Evolutionary conservation across 2,797 vertebrate species (phyloP).

Genomic region (Intellagama lesueurii): DNA sequence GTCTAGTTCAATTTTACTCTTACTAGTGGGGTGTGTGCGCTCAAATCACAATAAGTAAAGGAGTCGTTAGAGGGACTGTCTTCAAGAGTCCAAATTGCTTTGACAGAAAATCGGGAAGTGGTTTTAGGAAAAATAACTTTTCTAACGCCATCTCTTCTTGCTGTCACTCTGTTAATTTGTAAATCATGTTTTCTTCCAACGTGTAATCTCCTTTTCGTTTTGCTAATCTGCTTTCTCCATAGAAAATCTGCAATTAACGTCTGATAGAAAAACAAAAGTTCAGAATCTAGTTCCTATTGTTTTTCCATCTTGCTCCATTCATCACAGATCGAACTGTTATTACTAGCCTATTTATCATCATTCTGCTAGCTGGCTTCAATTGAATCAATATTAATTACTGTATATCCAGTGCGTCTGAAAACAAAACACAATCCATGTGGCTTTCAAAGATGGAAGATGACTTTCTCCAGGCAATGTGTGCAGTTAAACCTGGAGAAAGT

Average conservation of each 20-base stretch:
- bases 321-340: slow-evolving; percentile 69
- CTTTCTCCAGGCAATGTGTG: neutral
- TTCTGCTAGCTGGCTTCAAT: slow-evolving; percentile 59
- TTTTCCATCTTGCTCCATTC: slow-evolving; percentile 62
- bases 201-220: slow-evolving; percentile 13
- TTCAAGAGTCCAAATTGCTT: neutral
- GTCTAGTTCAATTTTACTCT: neutral
- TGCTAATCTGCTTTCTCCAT: slow-evolving; percentile 29
- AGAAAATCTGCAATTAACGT: slow-evolving; percentile 23
- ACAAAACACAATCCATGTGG: slow-evolving; percentile 14
- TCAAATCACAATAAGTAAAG: too few relatives aligned
- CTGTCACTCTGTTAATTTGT: neutral
- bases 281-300: slow-evolving; percentile 49
- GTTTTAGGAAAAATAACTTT: neutral
- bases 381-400: slow-evolving; percentile 74
- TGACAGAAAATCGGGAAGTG: neutral
- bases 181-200: too few relatives aligned
- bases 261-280: slow-evolving; percentile 44
- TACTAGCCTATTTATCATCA: slow-evolving; percentile 70
- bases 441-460: neutral
- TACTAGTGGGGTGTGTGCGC: neutral
- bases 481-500: neutral
- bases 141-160: neutral
- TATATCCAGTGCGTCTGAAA: slow-evolving; percentile 61
- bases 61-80: neutral